Base-by-base conservation (phyloP, 2,888 invertebrate species). In the Entomobrya proxima region DNA sequence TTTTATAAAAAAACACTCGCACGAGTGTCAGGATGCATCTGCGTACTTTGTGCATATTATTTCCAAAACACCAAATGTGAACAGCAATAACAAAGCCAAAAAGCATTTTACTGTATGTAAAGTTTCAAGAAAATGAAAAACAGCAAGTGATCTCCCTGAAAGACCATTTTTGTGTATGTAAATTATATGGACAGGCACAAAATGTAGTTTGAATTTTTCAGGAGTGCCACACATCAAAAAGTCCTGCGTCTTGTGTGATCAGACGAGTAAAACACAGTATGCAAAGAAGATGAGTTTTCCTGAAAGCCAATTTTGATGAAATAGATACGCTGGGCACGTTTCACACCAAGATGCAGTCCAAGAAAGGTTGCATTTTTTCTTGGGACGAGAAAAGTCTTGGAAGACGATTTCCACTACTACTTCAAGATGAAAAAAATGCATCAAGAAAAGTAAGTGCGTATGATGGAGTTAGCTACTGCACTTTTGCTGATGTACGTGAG, bases 301-400 rank as follows among this genome's bases (percentile, higher is more conserved):
- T 78, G 18, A 40, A 61, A 78, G 64, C 40, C 44, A 78, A 78
- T 78, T 76, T 78, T 78, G 61, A 78, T 78, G 64, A 78, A 78
- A 78, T 78, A 78, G 78, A 78, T 78, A 78, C 61, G 78, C 78
- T 64, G 47, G 32, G 78, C 78, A 78, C 78, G 78, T 78, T 61
- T 61, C 67, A 67, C 67, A 52, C 9, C 7, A 47, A 47, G 40
- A 78, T 64, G 64, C 64, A 69, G 44, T 44, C 61, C 61, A 40
- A 76, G 64, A 61, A 78, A 64, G 78, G 47, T 47, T 78, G 61
- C 78, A 30, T 64, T 78, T 64, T 77, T 24, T 37, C 24, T 76
- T 52, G 24, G 1, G 37, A 2, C 32, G n/a, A 24, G 55, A 40
- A 58, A 55, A 58, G 37, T 35, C 37, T 76, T 76, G 24, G 47